These are phyloP conservation scores for Gymnocephalus cernua DNA, from an alignment of 2,113 vertebrate species.

Conservation along the genomic window DNA sequence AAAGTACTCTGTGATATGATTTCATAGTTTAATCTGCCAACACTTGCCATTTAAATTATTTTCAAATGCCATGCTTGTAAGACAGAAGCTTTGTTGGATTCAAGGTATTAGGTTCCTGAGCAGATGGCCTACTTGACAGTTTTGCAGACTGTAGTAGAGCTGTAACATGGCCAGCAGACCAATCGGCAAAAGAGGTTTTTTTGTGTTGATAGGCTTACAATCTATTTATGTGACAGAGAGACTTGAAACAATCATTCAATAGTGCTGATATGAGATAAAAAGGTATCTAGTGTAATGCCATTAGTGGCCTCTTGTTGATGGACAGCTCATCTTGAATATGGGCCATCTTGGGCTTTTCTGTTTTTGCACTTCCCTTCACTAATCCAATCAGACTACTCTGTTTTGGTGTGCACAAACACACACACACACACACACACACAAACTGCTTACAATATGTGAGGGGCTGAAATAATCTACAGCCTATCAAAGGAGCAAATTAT, in stretches of 20 bases:
- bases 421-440: slow-evolving; percentile 15
- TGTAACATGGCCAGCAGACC: slow-evolving; percentile 14
- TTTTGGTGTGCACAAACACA: not conserved
- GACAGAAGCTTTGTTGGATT: not conserved
- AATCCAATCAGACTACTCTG: slow-evolving; percentile 65
- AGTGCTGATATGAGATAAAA: too few species aligned
- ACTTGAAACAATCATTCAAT: too few species aligned
- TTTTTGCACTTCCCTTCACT: slow-evolving; percentile 20
- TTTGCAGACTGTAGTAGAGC: slow-evolving; percentile 15
- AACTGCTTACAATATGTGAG: not conserved
- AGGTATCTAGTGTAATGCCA: not conserved
- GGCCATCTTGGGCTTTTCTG: not conserved
- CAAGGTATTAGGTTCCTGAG: slow-evolving; percentile 61
- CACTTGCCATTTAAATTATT: not conserved
- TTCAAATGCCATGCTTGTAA: not conserved
- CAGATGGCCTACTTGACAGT: slow-evolving; percentile 71
- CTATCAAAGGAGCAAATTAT: slow-evolving; percentile 2
- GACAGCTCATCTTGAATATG: not conserved
- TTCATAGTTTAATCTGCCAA: too few species aligned
- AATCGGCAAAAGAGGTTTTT: not conserved
- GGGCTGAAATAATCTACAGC: not conserved
- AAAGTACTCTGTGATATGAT: not conserved
- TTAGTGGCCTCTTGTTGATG: not conserved
- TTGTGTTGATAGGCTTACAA: slow-evolving; percentile 37
- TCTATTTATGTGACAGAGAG: not conserved